phyloP scores from a whole-genome alignment of 2,888 invertebrate genomes.

The Dascillus cervinus region DNA sequence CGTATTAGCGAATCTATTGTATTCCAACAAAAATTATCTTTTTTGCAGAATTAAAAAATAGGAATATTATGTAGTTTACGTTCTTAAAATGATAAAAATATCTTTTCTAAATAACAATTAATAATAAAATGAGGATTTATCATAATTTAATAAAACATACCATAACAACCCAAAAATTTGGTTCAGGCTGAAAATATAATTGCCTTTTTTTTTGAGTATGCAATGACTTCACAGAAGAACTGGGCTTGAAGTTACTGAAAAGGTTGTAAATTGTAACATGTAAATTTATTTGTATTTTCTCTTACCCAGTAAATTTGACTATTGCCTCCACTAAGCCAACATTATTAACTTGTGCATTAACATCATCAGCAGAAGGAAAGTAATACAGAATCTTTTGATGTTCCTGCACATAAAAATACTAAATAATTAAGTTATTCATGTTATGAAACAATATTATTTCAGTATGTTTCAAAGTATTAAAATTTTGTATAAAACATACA shows the following conservation, averaged over 20 bases:
- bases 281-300: constrained; percentile 12
- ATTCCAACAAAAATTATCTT: too few relatives aligned
- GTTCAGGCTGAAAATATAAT: constrained; percentile 80
- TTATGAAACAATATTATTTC: too few relatives aligned
- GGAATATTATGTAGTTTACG: too few relatives aligned
- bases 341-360: constrained; percentile 81
- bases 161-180: constrained; percentile 85
- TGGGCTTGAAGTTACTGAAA: constrained; percentile 69
- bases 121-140: too few relatives aligned
- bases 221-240: constrained; percentile 71
- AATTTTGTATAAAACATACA: too few relatives aligned
- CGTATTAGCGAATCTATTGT: too few relatives aligned
- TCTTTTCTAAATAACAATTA: too few relatives aligned
- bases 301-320: constrained; percentile 88
- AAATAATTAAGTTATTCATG: too few relatives aligned
- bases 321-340: constrained; percentile 94
- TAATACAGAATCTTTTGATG: constrained; percentile 83
- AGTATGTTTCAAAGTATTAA: too few relatives aligned
- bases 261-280: constrained; percentile 4
- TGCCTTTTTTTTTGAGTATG: constrained; percentile 87
- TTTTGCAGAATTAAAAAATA: too few relatives aligned
- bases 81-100: too few relatives aligned
- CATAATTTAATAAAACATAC: constrained; percentile 51
- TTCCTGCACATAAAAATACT: constrained; percentile 57
- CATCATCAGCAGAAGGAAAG: constrained; percentile 67